These are phyloP conservation scores for Mellivora capensis DNA, from an alignment of 2,113 vertebrate genomes.

Conservation along the genomic window DNA sequence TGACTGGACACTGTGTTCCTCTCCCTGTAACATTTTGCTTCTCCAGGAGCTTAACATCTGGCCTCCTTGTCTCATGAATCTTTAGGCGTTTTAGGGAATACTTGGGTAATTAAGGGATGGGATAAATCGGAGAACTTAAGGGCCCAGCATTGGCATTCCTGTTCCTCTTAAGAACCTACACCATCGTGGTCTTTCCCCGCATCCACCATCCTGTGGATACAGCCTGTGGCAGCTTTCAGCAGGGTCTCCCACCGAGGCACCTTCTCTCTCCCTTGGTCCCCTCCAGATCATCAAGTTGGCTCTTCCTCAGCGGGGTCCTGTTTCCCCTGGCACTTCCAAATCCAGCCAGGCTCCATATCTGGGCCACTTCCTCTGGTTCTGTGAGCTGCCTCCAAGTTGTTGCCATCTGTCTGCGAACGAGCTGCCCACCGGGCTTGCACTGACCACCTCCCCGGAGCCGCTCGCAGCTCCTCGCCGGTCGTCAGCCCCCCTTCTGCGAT, in stretches of 20 bases:
- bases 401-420: neutral
- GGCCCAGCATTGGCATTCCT: neutral
- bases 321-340: neutral
- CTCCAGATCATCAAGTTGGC: neutral
- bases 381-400: neutral
- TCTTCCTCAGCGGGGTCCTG: neutral
- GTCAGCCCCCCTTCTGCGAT: neutral
- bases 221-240: neutral
- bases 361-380: neutral
- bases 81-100: neutral
- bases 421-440: neutral
- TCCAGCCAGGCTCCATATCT: neutral
- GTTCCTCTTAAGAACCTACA: neutral
- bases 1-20: neutral
- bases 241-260: no score
- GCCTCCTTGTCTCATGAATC: neutral
- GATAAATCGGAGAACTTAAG: neutral
- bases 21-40: neutral
- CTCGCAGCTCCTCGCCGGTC: neutral
- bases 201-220: neutral
- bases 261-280: neutral
- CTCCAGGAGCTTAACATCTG: neutral
- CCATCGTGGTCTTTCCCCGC: fast-evolving
- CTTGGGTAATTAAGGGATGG: neutral
- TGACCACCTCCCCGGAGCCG: neutral